Percentiles rank a stretch among this genome's conserved stretches.
Evolutionary conservation across 2,797 vertebrate genomes (phyloP).

Genomic region (Dendrocincla tyrannina): DNA sequence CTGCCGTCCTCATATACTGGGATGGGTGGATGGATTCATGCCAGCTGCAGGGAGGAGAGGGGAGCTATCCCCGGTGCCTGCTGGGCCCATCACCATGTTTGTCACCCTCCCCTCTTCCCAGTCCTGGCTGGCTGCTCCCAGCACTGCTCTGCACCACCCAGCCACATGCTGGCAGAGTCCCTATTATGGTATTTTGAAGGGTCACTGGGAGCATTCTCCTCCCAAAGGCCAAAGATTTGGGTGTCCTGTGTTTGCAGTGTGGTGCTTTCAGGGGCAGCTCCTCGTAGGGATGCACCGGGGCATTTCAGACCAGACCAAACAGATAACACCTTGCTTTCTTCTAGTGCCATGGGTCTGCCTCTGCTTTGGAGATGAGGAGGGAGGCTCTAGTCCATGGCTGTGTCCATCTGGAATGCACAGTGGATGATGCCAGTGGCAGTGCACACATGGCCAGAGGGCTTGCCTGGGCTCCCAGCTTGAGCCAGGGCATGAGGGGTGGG

Average conservation of each 20-base stretch:
- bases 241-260: too few relatives aligned
- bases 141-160: neutral
- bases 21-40: neutral
- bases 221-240: neutral
- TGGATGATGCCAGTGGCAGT: too few relatives aligned
- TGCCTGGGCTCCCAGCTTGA: neutral
- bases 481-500: neutral
- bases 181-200: fast-evolving
- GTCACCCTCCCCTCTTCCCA: neutral
- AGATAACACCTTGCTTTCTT: neutral
- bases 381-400: neutral
- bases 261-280: too few relatives aligned
- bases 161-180: fast-evolving
- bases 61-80: neutral
- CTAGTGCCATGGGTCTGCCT: neutral
- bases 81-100: fast-evolving
- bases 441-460: too few relatives aligned
- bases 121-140: neutral
- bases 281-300: neutral
- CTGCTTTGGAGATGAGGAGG: neutral
- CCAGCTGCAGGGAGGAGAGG: neutral
- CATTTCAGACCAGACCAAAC: neutral
- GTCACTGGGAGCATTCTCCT: too few relatives aligned
- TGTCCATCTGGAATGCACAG: neutral
- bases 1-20: fast-evolving